Percentiles rank a stretch among this genome's conserved stretches.
Conservation (phyloP, 2,888 invertebrate genomes). For the Drosophila melanocephala region DNA sequence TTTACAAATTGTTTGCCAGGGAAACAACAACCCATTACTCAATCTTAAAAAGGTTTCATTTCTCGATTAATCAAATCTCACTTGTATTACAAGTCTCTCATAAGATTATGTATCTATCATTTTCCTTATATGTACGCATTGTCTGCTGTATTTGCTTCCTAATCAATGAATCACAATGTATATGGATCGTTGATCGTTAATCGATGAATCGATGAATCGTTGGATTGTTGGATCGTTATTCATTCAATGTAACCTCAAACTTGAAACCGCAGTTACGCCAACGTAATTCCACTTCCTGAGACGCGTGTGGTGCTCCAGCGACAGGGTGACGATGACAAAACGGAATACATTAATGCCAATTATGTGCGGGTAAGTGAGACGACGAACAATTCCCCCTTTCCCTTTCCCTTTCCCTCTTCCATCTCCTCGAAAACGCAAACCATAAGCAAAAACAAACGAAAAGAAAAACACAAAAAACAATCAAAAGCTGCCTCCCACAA, state of each 20-base stretch:
- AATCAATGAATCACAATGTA: conserved; percentile 23
- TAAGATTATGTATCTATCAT: conserved; percentile 27
- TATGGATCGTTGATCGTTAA: conserved; percentile 17
- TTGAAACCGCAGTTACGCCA: conserved; percentile 89
- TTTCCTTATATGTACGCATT: conserved; percentile 15
- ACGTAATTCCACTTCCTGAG: conserved; percentile 97
- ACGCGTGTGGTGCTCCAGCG: conserved; percentile 92
- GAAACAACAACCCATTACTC: background rate
- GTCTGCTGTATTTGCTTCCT: conserved; percentile 25
- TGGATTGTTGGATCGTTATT: conserved; percentile 9
- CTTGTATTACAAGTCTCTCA: background rate
- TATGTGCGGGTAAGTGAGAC: conserved; percentile 91
- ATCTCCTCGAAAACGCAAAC: background rate
- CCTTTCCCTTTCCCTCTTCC: background rate
- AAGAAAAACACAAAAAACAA: conserved; percentile 17
- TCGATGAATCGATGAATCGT: background rate
- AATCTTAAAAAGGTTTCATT: conserved; percentile 5
- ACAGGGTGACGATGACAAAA: conserved; percentile 90
- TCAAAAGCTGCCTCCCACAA: conserved; percentile 36
- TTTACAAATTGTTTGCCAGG: conserved; percentile 15
- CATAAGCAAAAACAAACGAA: conserved; percentile 8
- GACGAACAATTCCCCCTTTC: background rate
- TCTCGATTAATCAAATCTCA: background rate
- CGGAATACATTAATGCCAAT: conserved; percentile 97
- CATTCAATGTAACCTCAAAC: conserved; percentile 45